Evolutionary conservation across 1,140 invertebrate species (phyloP).

Genomic region (Anthonomus grandis): DNA sequence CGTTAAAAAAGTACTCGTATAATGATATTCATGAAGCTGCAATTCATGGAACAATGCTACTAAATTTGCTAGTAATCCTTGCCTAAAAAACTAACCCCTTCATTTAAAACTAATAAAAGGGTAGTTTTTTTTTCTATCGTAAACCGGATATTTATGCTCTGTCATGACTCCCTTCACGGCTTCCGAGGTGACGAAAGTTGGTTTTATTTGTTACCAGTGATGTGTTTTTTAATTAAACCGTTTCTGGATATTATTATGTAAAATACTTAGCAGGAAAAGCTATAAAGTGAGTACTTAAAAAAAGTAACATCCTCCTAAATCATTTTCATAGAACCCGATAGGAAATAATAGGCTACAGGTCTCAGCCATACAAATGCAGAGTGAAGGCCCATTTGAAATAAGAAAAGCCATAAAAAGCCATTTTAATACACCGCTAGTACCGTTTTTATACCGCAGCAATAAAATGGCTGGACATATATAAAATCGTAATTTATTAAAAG

Average conservation of each 20-base stretch:
- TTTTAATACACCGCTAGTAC: not conserved
- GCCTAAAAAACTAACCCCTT: conserved; percentile 16
- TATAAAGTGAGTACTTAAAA: too few relatives aligned
- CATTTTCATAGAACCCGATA: too few relatives aligned
- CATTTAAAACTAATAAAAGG: conserved; percentile 19
- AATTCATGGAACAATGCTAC: conserved; percentile 6
- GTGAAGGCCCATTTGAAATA: too few relatives aligned
- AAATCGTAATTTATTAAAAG: conserved; percentile 18
- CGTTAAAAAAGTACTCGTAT: too few relatives aligned
- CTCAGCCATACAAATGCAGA: too few relatives aligned
- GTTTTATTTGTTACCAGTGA: conserved; percentile 4
- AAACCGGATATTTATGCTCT: conserved; percentile 10
- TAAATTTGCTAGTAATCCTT: conserved; percentile 14
- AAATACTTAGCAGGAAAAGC: too few relatives aligned
- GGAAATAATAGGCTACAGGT: too few relatives aligned
- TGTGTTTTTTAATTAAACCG: too few relatives aligned
- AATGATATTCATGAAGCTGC: too few relatives aligned
- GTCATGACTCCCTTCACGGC: conserved; percentile 1
- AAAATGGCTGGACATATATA: conserved; percentile 7
- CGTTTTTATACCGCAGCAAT: conserved; percentile 12
- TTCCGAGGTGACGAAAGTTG: conserved; percentile 9
- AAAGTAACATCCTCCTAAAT: too few relatives aligned
- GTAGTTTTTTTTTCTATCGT: conserved; percentile 4
- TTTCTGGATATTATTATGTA: not conserved
- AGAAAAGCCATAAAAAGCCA: conserved; percentile 12